Evolutionary conservation across 2,888 invertebrate genomes (phyloP).

Genomic region (Oligia fasciuncula): DNA sequence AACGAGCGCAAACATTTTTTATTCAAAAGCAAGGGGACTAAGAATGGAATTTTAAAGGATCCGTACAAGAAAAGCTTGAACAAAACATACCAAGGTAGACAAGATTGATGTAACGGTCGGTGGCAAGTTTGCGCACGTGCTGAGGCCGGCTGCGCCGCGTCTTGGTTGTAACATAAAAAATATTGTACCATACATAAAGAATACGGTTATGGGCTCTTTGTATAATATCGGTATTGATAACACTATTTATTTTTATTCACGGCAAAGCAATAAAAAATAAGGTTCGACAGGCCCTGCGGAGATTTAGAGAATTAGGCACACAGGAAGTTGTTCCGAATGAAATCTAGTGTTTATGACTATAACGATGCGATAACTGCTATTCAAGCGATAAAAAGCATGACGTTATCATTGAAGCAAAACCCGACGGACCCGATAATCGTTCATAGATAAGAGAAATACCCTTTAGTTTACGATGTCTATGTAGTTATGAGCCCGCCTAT

Average conservation of each 20-base stretch:
- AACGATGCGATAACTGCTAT: not conserved
- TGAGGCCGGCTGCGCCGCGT: conserved; percentile 80
- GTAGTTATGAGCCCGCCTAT: not conserved
- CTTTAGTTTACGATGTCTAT: conserved; percentile 10
- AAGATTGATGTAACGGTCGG: conserved; percentile 88
- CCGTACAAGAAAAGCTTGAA: conserved; percentile 75
- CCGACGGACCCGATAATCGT: not conserved
- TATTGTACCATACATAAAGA: conserved; percentile 60
- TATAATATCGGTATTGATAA: conserved; percentile 61
- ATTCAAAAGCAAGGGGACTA: conserved; percentile 63
- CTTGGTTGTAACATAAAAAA: conserved; percentile 65
- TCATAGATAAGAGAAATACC: conserved; percentile 2
- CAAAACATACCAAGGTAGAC: conserved; percentile 83
- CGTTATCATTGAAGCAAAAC: conserved; percentile 15
- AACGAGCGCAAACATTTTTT: conserved; percentile 57
- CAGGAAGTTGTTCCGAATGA: conserved; percentile 18
- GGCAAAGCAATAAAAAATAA: conserved; percentile 52
- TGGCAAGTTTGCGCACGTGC: conserved; percentile 87
- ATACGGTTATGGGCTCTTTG: conserved; percentile 53
- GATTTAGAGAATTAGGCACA: conserved; percentile 39
- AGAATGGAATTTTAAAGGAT: conserved; percentile 63
- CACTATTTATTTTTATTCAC: conserved; percentile 58
- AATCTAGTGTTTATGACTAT: conserved; percentile 1
- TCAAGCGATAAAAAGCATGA: conserved; percentile 10
- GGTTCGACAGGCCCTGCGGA: conserved; percentile 17